Conservation (phyloP, 2,797 vertebrate genomes). For the Enteromius paludinosus region DNA sequence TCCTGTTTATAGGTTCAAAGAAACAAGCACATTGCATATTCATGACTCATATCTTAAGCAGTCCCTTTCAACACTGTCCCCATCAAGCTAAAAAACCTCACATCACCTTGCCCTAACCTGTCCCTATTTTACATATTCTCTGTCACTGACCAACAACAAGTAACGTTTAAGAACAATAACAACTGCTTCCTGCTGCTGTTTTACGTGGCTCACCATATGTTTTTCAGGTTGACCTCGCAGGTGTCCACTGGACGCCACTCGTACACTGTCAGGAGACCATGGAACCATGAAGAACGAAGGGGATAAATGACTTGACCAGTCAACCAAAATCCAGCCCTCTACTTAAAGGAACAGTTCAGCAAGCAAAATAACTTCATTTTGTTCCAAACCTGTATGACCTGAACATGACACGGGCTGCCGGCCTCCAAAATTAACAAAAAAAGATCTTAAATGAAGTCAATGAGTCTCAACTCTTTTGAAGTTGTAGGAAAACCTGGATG, state of each 20-base stretch:
- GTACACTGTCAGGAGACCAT: conserved; percentile 53
- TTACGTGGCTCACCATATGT: conserved; percentile 72
- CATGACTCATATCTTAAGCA: conserved; percentile 35
- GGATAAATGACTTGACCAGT: not conserved
- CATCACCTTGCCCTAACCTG: conserved; percentile 48
- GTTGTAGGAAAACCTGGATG: not conserved
- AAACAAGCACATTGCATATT: conserved; percentile 40
- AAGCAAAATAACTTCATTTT: not conserved
- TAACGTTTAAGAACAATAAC: conserved; percentile 38
- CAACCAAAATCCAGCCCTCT: not conserved
- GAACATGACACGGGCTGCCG: not conserved
- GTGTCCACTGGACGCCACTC: conserved; percentile 68
- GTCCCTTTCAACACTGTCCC: conserved; percentile 24
- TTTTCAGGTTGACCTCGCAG: conserved; percentile 72
- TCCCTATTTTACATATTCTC: conserved; percentile 48
- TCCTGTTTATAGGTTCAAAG: conserved; percentile 25
- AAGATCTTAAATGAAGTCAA: not conserved
- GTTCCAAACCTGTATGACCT: not conserved
- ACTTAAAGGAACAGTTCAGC: not conserved
- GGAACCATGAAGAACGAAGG: conserved; percentile 72
- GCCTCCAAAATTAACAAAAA: not conserved
- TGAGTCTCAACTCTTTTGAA: not conserved
- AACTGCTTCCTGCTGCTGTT: conserved; percentile 38
- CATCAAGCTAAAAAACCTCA: conserved; percentile 32
- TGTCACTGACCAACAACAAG: conserved; percentile 52